Evolutionary conservation across 2,797 vertebrate genomes (phyloP), one percentile per base, ranked within the genome.

Genomic region (Parambassis ranga): DNA sequence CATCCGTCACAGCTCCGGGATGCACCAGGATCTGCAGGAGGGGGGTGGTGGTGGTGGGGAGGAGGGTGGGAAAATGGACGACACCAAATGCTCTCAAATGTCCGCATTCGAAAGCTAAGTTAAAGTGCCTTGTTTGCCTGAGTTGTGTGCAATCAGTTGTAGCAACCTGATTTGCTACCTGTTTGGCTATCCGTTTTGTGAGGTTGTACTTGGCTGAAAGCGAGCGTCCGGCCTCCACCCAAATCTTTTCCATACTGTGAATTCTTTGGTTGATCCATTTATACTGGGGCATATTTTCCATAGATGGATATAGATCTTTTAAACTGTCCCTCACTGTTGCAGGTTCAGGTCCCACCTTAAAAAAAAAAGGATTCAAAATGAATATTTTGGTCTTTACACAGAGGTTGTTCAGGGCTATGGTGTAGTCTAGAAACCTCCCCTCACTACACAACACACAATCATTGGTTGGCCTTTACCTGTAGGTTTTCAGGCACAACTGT

Each of bases 1-100:
- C 92, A 62, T 92, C 90, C 56, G 93, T 94, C 81, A 95, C 61
- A 49, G 88, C 91, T 39, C 94, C 94, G 50, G 94, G 79, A 84
- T 94, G 91, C 74, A 95, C 90, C 15, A 94, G 91, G 65, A 94
- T 85, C 91, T 95, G 73, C n/a, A n/a, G n/a, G n/a, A n/a, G 30
- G n/a, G 3, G 0, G 33, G 4, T 1, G 10, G n/a, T 24, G 0
- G 14, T 22, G 22, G 5, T 5, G 16, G 1, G 11, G 7, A n/a
- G n/a, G 20, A 23, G 6, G 4, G 9, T 2, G 16, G 1, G 3
- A 11, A 26, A 24, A n/a, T n/a, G n/a, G n/a, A n/a, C n/a, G n/a
- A n/a, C n/a, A n/a, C n/a, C n/a, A n/a, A n/a, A n/a, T n/a, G n/a
- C n/a, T n/a, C n/a, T n/a, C n/a, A n/a, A n/a, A n/a, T n/a, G n/a